Percentiles rank a stretch among this genome's conserved stretches.
These are phyloP conservation scores for Druon quercuslanigerum DNA, from an alignment of 1,140 invertebrate genomes.

Conservation along the genomic window DNA sequence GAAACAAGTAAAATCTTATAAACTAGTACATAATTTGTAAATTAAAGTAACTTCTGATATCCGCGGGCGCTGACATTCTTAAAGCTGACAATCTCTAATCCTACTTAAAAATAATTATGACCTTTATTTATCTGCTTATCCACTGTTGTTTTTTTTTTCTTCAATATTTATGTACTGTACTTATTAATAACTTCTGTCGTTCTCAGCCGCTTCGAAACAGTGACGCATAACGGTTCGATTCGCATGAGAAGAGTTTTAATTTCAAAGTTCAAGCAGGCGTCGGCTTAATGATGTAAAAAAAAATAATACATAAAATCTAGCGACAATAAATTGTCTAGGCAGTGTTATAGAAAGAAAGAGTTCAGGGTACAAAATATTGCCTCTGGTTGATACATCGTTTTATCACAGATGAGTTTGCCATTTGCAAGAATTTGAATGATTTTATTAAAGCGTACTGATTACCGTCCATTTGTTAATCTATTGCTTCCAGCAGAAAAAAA, in stretches of 20 bases:
- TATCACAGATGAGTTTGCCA: constrained; percentile 27
- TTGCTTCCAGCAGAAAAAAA: too few species aligned
- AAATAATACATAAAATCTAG: constrained; percentile 1
- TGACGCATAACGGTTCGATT: constrained; percentile 25
- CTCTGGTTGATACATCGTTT: constrained; percentile 1
- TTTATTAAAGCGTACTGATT: constrained; percentile 18
- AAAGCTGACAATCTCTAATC: constrained; percentile 8
- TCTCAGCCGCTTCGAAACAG: background rate
- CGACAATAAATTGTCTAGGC: constrained; percentile 14
- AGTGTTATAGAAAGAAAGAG: background rate
- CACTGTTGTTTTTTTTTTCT: too few species aligned
- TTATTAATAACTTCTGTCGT: too few species aligned
- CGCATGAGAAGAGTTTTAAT: background rate
- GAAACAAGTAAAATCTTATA: background rate
- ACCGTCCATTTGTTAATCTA: background rate
- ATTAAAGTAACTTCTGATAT: constrained; percentile 8
- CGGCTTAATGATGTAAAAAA: background rate
- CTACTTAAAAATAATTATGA: background rate
- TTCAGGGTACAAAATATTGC: constrained; percentile 13
- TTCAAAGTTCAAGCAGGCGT: background rate
- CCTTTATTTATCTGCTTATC: too few species aligned
- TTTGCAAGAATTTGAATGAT: constrained; percentile 13
- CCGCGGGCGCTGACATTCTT: constrained; percentile 10
- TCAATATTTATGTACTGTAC: too few species aligned
- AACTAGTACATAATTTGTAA: background rate